Evolutionary conservation across 2,113 vertebrate genomes (phyloP).

Genomic region (Ceyx cyanopectus): DNA sequence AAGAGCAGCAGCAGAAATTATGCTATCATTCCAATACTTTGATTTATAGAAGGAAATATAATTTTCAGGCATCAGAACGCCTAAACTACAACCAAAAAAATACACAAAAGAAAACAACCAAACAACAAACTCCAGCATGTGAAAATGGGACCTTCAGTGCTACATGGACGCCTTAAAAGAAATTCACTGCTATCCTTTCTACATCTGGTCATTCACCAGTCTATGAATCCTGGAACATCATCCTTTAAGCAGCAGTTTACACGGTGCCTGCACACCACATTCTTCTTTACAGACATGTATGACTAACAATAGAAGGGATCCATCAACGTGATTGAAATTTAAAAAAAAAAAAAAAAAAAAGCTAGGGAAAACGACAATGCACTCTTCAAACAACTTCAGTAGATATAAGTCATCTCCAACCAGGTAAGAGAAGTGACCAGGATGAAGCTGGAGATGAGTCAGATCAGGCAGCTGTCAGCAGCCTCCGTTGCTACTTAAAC

Average conservation of each 20-base stretch:
- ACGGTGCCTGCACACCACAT: background rate
- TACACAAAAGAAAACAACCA: accelerated
- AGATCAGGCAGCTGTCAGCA: background rate
- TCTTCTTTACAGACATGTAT: background rate
- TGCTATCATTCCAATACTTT: background rate
- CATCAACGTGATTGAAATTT: background rate
- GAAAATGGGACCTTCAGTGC: background rate
- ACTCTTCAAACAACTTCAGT: background rate
- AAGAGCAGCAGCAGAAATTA: background rate
- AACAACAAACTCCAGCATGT: background rate
- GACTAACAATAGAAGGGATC: background rate
- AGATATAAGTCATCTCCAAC: background rate
- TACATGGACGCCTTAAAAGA: background rate
- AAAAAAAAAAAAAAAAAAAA: background rate
- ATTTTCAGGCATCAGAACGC: background rate
- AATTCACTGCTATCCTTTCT: background rate
- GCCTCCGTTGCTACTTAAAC: background rate
- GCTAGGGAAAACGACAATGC: background rate
- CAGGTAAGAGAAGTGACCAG: background rate
- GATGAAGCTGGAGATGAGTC: background rate
- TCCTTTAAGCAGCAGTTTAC: background rate
- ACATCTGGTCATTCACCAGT: background rate
- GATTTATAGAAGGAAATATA: background rate
- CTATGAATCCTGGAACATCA: background rate
- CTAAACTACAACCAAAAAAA: background rate